Percentiles rank a stretch among this genome's conserved stretches.
These are phyloP conservation scores for Pollenia angustigena DNA, from an alignment of 2,888 invertebrate genomes.

Conservation along the genomic window DNA sequence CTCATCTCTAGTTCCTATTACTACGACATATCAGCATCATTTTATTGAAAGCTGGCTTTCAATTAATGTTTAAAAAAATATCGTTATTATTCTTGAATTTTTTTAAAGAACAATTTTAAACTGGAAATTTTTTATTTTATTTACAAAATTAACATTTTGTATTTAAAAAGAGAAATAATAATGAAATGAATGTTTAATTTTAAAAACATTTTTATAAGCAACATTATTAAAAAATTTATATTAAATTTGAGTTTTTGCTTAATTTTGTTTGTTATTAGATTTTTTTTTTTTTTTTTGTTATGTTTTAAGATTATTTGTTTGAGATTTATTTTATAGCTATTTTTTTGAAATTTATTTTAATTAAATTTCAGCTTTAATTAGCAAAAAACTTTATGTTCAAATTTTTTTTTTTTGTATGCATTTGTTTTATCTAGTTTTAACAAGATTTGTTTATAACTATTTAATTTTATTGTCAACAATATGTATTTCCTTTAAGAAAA, in stretches of 20 bases:
- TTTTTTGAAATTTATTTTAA: constrained; percentile 78
- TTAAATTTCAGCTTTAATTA: constrained; percentile 55
- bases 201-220: constrained; percentile 45
- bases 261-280: constrained; percentile 28
- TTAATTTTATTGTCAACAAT: constrained; percentile 70
- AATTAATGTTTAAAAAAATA: constrained; percentile 47
- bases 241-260: constrained; percentile 37
- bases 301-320: constrained; percentile 40
- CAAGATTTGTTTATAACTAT: constrained; percentile 76
- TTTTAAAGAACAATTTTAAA: constrained; percentile 48
- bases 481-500: constrained; percentile 74
- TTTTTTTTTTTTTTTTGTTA: too few relatives aligned
- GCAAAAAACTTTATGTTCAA: constrained; percentile 6
- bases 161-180: background rate
- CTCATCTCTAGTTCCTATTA: constrained; percentile 57
- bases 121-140: constrained; percentile 59
- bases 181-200: constrained; percentile 50
- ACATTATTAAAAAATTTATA: background rate
- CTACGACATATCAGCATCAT: constrained; percentile 68
- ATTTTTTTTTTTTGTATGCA: constrained; percentile 12
- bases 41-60: constrained; percentile 68
- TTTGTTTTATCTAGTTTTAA: constrained; percentile 58
- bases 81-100: constrained; percentile 23
- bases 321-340: constrained; percentile 79
- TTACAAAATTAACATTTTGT: constrained; percentile 40